Conservation (phyloP, 2,888 invertebrate genomes). For the Nymphalis c-album region DNA sequence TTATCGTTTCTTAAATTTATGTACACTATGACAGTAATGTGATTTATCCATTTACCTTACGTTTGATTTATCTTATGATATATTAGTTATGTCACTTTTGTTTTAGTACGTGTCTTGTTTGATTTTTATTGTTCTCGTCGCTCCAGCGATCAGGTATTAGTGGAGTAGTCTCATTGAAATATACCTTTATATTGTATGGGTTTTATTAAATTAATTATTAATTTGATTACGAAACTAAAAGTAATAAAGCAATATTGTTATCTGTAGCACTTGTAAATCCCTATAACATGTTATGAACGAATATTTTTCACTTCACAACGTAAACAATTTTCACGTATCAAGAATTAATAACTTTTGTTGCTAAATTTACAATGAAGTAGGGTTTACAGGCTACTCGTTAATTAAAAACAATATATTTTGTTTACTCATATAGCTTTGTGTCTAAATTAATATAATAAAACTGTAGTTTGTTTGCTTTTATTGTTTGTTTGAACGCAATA, state of each 20-base stretch:
- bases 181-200: too few species aligned
- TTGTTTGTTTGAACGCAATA: too few species aligned
- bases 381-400: background rate
- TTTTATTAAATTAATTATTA: too few species aligned
- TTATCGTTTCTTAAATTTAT: slow-evolving; percentile 55
- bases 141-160: too few species aligned
- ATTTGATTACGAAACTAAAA: too few species aligned
- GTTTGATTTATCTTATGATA: slow-evolving; percentile 50
- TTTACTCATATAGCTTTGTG: too few species aligned
- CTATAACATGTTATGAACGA: background rate
- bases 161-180: too few species aligned
- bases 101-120: too few species aligned
- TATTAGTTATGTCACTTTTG: slow-evolving; percentile 14
- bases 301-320: background rate
- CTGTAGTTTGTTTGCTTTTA: too few species aligned
- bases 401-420: too few species aligned
- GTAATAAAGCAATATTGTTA: background rate
- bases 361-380: background rate
- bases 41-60: slow-evolving; percentile 51
- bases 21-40: slow-evolving; percentile 51
- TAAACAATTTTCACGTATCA: background rate
- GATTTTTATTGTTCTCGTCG: too few species aligned
- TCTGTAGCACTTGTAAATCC: background rate
- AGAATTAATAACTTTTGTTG: background rate
- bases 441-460: too few species aligned